phyloP scores from a whole-genome alignment of 2,888 invertebrate genomes.

The Leptinotarsa rubiginosa region DNA sequence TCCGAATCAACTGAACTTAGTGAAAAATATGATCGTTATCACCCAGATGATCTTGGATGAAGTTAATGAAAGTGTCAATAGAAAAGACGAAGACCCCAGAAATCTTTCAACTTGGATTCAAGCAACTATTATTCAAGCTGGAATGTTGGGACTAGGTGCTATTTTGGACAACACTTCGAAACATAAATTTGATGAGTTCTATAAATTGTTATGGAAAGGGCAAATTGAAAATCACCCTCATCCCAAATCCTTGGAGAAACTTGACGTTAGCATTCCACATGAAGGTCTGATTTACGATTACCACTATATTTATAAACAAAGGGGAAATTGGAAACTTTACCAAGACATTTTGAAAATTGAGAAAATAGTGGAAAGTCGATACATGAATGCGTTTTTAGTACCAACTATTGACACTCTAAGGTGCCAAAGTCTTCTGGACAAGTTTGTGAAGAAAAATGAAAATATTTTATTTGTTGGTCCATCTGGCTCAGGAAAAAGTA shows the following conservation, averaged over 20 bases:
- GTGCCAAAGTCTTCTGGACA: constrained; percentile 68
- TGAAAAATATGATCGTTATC: constrained; percentile 60
- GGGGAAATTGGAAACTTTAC: constrained; percentile 72
- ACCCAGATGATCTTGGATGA: constrained; percentile 62
- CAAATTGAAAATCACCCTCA: constrained; percentile 64
- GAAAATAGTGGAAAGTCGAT: constrained; percentile 65
- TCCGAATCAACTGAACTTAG: constrained; percentile 61
- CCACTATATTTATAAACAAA: constrained; percentile 71
- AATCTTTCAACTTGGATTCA: constrained; percentile 68
- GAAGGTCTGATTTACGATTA: constrained; percentile 71
- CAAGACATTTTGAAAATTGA: constrained; percentile 69
- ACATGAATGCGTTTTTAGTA: constrained; percentile 66
- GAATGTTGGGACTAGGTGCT: constrained; percentile 86
- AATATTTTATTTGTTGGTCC: constrained; percentile 74
- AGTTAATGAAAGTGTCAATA: constrained; percentile 54
- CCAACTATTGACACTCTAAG: constrained; percentile 72
- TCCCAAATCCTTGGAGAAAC: constrained; percentile 68
- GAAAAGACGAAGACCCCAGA: constrained; percentile 63
- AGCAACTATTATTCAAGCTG: constrained; percentile 68
- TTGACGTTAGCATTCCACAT: constrained; percentile 71
- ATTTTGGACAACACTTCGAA: constrained; percentile 66
- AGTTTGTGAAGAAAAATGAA: constrained; percentile 72
- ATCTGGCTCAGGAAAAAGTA: constrained; percentile 74
- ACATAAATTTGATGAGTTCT: constrained; percentile 63
- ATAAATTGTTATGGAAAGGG: constrained; percentile 62